Evolutionary conservation across 2,797 vertebrate genomes (phyloP), one percentile per base, ranked within the genome.

Genomic region (Tauraco hartlaubi): DNA sequence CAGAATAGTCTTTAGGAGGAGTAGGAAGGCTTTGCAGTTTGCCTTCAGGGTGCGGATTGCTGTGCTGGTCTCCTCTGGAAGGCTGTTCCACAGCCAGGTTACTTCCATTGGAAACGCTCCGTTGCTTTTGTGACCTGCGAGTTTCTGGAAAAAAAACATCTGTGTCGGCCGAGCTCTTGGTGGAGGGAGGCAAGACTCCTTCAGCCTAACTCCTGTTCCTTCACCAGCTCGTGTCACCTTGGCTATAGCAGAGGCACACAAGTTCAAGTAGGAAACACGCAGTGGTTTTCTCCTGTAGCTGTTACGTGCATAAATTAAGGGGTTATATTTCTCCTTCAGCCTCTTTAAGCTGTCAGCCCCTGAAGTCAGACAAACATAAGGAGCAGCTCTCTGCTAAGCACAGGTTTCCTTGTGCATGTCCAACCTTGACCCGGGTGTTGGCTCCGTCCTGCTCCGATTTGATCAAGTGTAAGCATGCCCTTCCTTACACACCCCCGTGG

Each of bases 401-500:
- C 31, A 2, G 25, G 6, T 55, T 79, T 71, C 59, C 25, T 19
- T 64, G 21, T 55, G 26, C 4, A 4, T 5, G 16, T 16, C 25
- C 75, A 67, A 4, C 72, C 31, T 26, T 37, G 61, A n/a, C 25
- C 23, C 21, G 8, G 28, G 6, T 0, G 0, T 21, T 62, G 81
- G 21, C 75, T 88, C 49, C 35, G 44, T 41, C 54, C 59, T 67
- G 62, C 54, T 83, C 51, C 0, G 2, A 3, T 72, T 48, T 46
- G 62, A 31, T 61, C 19, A 2, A 6, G 62, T 16, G 23, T n/a
- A 18, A 35, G 6, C 4, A 5, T 49, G 46, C 43, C 62, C 29
- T 61, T 39, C 73, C 56, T 52, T 19, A 28, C 1, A 1, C 23
- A 28, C 20, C 33, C 31, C 67, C 2, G 0, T 3, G 37, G 63